Conservation (phyloP, 2,797 vertebrate genomes). For the Orestias chungarensis region DNA sequence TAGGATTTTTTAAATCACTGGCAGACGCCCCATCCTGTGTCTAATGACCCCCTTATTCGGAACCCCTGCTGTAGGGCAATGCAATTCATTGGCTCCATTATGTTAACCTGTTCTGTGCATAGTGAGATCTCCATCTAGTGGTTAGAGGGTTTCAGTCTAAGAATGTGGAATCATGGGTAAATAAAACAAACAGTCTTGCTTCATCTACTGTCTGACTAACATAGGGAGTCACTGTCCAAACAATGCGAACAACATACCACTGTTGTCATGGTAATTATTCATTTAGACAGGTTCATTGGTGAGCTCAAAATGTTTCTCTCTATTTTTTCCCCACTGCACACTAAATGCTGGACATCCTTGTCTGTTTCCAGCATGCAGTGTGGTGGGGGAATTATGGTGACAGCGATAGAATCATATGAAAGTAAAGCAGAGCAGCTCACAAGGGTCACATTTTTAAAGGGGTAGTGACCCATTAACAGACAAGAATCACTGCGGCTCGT, state of each 20-base stretch:
- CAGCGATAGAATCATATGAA: conserved; percentile 53
- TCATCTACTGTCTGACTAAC: conserved; percentile 28
- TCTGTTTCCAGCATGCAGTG: conserved; percentile 40
- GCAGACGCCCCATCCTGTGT: too few species aligned
- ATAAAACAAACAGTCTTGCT: conserved; percentile 3
- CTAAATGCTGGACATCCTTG: conserved; percentile 52
- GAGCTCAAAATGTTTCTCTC: conserved; percentile 31
- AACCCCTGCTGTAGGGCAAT: not conserved
- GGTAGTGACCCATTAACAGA: conserved; percentile 60
- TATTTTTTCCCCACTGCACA: conserved; percentile 24
- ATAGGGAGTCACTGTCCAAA: conserved; percentile 22
- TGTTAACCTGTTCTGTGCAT: not conserved
- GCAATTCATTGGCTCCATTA: not conserved
- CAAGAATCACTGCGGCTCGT: conserved; percentile 15
- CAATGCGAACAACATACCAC: conserved; percentile 17
- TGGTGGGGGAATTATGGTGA: conserved; percentile 69
- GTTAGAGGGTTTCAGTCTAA: conserved; percentile 15
- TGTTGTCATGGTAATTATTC: conserved; percentile 50
- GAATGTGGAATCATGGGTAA: conserved; percentile 37
- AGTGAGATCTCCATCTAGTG: conserved; percentile 65
- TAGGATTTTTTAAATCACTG: too few species aligned
- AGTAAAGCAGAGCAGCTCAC: conserved; percentile 75
- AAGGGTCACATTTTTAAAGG: conserved; percentile 59
- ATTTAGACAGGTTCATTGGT: conserved; percentile 23
- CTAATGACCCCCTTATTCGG: too few species aligned